Base-by-base conservation (phyloP, 2,888 invertebrate species). In the Drosophila parthenogenetica region DNA sequence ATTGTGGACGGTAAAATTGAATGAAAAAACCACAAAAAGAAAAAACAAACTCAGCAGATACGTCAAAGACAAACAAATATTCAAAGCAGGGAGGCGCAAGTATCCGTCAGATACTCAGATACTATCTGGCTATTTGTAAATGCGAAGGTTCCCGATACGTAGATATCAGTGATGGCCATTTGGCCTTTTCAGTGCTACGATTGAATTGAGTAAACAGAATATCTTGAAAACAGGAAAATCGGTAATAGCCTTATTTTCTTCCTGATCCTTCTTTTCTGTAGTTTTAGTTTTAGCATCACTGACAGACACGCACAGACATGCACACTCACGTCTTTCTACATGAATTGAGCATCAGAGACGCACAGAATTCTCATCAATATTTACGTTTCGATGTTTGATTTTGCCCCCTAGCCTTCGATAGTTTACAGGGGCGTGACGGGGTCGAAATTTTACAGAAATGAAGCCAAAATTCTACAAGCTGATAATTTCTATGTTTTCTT, bases 51-150 rank as follows among this genome's bases (percentile, higher is more conserved):
- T 35, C 13, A 59, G 74, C 57, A 71, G 19, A 42, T 42, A 51
- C 40, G 43, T 45, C 46, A 61, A 77, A 60, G 45, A 74, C 64
- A 73, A 58, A 61, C 67, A 82, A 77, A 62, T 69, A 79, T 74
- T 67, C 53, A 62, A 77, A 64, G 61, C 81, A 76, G 75, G 73
- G 60, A 73, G 25, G 63, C 64, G 49, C 45, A 62, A 73, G 58
- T 66, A 76, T 69, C 73, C 55, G 78, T 75, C 68, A 73, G 77
- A 73, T 74, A 68, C 55, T 57, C 77, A 43, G 57, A 55, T 49
- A 49, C 61, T 69, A 81, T 78, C 69, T 71, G 69, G 60, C 79
- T 82, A 87, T 87, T 87, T 81, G 85, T 82, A 79, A 71, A 81
- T 78, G 66, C 80, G 86, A 83, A 83, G 86, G 83, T 87, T 83